These are phyloP conservation scores for Acanthococcus lagerstroemiae DNA, from an alignment of 2,888 invertebrate species.

Conservation along the genomic window DNA sequence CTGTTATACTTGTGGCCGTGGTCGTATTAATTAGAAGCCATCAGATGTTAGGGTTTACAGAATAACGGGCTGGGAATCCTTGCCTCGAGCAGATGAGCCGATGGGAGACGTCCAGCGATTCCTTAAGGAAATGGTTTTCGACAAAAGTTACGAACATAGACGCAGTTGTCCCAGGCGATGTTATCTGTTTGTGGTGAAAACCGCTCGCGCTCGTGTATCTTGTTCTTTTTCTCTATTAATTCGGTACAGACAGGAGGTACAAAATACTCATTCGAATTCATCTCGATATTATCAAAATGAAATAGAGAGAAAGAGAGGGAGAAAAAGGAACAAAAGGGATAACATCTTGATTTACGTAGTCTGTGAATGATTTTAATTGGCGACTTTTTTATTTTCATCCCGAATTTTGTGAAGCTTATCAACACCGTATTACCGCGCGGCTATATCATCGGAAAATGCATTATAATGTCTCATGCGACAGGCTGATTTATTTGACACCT, in stretches of 20 bases:
- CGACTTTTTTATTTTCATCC: slow-evolving; percentile 8
- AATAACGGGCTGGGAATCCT: no score
- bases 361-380: slow-evolving; percentile 24
- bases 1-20: no score
- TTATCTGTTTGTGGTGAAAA: slow-evolving; percentile 18
- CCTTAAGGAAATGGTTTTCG: not conserved
- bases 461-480: no score
- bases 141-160: slow-evolving; percentile 7
- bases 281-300: slow-evolving; percentile 1
- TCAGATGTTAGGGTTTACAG: no score
- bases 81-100: not conserved
- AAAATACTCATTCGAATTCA: slow-evolving; percentile 1
- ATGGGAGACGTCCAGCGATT: no score
- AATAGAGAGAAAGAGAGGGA: not conserved
- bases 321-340: slow-evolving; percentile 15
- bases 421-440: no score
- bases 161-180: slow-evolving; percentile 11
- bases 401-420: not conserved
- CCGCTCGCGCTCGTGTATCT: not conserved
- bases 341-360: slow-evolving; percentile 28
- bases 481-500: no score
- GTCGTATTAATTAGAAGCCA: not conserved
- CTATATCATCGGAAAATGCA: no score
- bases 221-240: not conserved
- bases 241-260: slow-evolving; percentile 9